A percentile compares a stretch with the other conserved stretches of the same genome.
Conservation (phyloP, 2,888 invertebrate genomes). For the Lagria hirta region DNA sequence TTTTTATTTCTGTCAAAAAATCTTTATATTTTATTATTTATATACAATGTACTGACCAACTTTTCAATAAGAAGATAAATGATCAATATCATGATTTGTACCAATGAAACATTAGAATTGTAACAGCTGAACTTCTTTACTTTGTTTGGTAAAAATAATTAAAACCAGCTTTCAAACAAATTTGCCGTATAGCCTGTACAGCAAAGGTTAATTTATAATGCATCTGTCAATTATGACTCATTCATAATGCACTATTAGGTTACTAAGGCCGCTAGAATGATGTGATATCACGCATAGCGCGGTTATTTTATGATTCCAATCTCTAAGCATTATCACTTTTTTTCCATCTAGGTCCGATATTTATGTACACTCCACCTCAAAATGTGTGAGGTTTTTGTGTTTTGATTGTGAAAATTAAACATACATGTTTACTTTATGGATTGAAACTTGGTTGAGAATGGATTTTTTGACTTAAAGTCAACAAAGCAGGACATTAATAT, state of each 20-base stretch:
- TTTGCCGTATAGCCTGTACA: too few species aligned
- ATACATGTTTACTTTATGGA: slow-evolving; percentile 8
- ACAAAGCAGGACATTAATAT: slow-evolving; percentile 30
- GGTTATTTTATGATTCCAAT: slow-evolving; percentile 8
- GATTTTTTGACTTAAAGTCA: slow-evolving; percentile 24
- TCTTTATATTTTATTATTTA: too few species aligned
- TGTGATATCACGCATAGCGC: slow-evolving; percentile 13
- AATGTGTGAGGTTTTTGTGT: neutral
- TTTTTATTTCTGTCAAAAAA: too few species aligned
- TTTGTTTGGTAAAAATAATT: too few species aligned
- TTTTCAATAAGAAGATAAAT: too few species aligned
- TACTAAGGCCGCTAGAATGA: slow-evolving; percentile 4
- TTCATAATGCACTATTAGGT: slow-evolving; percentile 11
- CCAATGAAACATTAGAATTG: too few species aligned
- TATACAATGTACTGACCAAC: too few species aligned
- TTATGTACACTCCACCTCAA: slow-evolving; percentile 1
- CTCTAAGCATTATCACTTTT: slow-evolving; percentile 6
- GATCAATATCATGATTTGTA: too few species aligned
- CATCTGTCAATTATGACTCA: slow-evolving; percentile 14
- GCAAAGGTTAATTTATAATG: too few species aligned
- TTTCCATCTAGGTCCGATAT: neutral
- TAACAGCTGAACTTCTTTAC: too few species aligned
- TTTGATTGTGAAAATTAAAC: neutral
- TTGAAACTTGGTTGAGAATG: slow-evolving; percentile 2
- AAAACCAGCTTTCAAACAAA: too few species aligned